Percentiles rank a stretch among this genome's conserved stretches.
Evolutionary conservation across 2,113 vertebrate genomes (phyloP).

Genomic region (Oryzias melastigma): DNA sequence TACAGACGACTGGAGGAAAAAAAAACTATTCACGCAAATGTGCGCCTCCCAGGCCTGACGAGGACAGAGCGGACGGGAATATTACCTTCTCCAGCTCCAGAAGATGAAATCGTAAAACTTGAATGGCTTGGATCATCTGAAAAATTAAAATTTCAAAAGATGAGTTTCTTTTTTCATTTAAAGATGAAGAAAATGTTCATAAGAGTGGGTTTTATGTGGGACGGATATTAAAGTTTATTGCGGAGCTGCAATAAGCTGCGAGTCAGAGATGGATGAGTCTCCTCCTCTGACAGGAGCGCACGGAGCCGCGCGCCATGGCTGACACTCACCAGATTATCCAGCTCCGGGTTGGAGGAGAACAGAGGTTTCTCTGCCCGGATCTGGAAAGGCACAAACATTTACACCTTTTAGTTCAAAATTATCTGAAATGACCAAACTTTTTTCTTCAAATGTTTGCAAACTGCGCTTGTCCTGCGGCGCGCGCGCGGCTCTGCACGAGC

Average conservation of each 20-base stretch:
- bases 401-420: too few relatives aligned
- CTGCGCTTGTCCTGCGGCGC: neutral
- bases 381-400: conserved; percentile 77
- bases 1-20: conserved; percentile 87
- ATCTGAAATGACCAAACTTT: too few relatives aligned
- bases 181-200: conserved; percentile 62
- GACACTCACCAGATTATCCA: conserved; percentile 98
- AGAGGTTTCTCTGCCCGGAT: conserved; percentile 99
- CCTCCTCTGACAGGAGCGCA: conserved; percentile 17
- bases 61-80: conserved; percentile 68
- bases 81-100: conserved; percentile 99
- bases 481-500: conserved; percentile 25
- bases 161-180: conserved; percentile 57
- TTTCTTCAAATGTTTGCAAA: too few relatives aligned
- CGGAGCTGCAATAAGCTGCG: conserved; percentile 51
- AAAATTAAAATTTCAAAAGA: conserved; percentile 80
- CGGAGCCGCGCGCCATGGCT: too few relatives aligned
- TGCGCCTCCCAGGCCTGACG: conserved; percentile 66
- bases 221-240: conserved; percentile 65
- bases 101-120: conserved; percentile 99
- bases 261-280: conserved; percentile 54
- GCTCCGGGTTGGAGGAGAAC: conserved; percentile 98
- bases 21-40: conserved; percentile 93
- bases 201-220: conserved; percentile 49
- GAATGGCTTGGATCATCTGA: conserved; percentile 99